Percentiles rank a stretch among this genome's conserved stretches.
These are phyloP conservation scores for Drosophila pseudotakahashii DNA, from an alignment of 2,888 invertebrate species.

Conservation along the genomic window DNA sequence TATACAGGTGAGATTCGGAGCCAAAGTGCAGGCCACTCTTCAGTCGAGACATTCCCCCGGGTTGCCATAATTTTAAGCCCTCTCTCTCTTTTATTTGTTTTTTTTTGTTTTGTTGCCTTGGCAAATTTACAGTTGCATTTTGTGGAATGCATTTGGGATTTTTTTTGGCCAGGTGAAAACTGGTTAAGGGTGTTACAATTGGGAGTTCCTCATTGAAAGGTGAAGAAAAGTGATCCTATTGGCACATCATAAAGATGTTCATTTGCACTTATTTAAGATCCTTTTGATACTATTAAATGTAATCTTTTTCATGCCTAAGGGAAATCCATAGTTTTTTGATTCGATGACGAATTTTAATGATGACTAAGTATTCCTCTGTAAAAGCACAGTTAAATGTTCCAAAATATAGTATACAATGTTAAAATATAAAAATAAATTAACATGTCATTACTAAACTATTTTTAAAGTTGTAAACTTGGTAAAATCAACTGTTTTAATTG, in stretches of 20 bases:
- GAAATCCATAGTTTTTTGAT: too few relatives aligned
- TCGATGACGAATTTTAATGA: too few relatives aligned
- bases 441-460: too few relatives aligned
- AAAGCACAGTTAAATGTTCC: too few relatives aligned
- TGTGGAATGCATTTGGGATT: slow-evolving; percentile 35
- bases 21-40: slow-evolving; percentile 21
- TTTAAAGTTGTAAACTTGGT: too few relatives aligned
- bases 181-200: neutral
- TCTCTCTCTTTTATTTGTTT: slow-evolving; percentile 4
- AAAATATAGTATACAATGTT: too few relatives aligned
- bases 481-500: too few relatives aligned
- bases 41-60: slow-evolving; percentile 13
- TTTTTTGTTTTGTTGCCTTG: slow-evolving; percentile 18
- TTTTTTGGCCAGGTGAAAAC: slow-evolving; percentile 4
- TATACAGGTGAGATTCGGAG: slow-evolving; percentile 20
- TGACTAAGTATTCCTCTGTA: too few relatives aligned
- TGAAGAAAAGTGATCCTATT: neutral
- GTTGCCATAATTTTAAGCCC: slow-evolving; percentile 32
- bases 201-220: slow-evolving; percentile 1
- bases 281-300: too few relatives aligned
- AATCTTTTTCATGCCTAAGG: too few relatives aligned
- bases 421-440: too few relatives aligned
- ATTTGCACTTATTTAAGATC: too few relatives aligned
- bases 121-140: slow-evolving; percentile 43
- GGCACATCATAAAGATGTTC: neutral